Evolutionary conservation across 2,888 invertebrate species (phyloP).

Genomic region (Drosophila neutralis): DNA sequence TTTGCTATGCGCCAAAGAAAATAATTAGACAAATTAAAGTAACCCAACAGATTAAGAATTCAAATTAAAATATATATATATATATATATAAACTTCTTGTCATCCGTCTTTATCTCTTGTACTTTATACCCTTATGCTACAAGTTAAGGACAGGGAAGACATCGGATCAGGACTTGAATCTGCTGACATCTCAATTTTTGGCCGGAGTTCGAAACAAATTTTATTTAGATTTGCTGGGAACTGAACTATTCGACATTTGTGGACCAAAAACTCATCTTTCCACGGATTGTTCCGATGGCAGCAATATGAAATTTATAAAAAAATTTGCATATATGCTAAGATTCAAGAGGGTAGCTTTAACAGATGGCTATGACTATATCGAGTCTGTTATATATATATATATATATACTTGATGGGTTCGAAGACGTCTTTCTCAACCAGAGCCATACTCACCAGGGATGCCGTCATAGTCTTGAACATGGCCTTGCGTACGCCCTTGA

Average conservation of each 20-base stretch:
- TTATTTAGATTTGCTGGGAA: neutral
- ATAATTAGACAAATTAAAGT: neutral
- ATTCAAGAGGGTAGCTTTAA: neutral
- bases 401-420: neutral
- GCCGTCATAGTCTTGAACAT: constrained; percentile 99
- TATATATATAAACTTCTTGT: neutral
- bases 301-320: neutral
- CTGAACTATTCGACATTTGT: neutral
- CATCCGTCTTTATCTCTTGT: neutral
- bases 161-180: neutral
- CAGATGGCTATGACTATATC: neutral
- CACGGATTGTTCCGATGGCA: neutral
- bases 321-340: neutral
- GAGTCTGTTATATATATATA: neutral
- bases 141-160: neutral
- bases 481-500: constrained; percentile 93
- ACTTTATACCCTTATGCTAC: neutral
- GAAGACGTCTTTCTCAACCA: neutral
- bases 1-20: constrained; percentile 86
- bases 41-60: neutral
- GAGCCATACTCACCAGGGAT: constrained; percentile 87
- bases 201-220: neutral
- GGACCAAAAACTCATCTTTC: neutral
- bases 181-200: neutral
- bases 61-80: neutral